Percentiles rank a stretch among this genome's conserved stretches.
Evolutionary conservation across 2,888 invertebrate genomes (phyloP).

Genomic region (Corbicula japonica): DNA sequence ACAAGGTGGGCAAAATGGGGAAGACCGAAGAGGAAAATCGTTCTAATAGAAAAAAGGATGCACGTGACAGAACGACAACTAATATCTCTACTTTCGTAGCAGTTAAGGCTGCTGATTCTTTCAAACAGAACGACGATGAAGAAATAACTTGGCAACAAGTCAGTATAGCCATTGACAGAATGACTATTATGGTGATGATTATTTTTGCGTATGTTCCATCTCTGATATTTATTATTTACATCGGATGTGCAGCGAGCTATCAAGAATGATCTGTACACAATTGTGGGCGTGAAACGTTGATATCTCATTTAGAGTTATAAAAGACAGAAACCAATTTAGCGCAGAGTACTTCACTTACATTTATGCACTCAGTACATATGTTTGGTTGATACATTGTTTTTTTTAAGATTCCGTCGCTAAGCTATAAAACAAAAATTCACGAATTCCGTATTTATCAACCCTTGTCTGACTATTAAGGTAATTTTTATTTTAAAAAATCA

Average conservation of each 20-base stretch:
- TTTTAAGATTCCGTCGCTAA: no score
- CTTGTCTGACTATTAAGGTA: no score
- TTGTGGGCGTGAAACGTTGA: no score
- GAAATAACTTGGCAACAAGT: conserved; percentile 1
- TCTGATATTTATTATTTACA: conserved; percentile 5
- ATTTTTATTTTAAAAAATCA: no score
- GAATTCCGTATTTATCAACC: no score
- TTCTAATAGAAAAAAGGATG: background rate
- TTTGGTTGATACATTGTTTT: no score
- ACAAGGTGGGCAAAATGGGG: background rate
- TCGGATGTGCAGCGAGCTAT: conserved; percentile 4
- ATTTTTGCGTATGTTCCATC: background rate
- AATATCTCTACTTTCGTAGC: background rate
- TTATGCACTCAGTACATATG: no score
- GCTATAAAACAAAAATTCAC: no score
- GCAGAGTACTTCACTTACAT: no score
- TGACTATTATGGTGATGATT: background rate
- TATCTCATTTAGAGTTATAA: no score
- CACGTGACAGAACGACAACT: background rate
- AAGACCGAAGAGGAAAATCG: background rate
- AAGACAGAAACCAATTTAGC: no score
- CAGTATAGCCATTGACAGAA: conserved; percentile 10
- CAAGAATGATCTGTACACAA: no score
- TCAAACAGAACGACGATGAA: background rate
- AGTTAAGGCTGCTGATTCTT: background rate